Evolutionary conservation across 2,113 vertebrate species (phyloP).

Genomic region (Myrmecophaga tridactyla): DNA sequence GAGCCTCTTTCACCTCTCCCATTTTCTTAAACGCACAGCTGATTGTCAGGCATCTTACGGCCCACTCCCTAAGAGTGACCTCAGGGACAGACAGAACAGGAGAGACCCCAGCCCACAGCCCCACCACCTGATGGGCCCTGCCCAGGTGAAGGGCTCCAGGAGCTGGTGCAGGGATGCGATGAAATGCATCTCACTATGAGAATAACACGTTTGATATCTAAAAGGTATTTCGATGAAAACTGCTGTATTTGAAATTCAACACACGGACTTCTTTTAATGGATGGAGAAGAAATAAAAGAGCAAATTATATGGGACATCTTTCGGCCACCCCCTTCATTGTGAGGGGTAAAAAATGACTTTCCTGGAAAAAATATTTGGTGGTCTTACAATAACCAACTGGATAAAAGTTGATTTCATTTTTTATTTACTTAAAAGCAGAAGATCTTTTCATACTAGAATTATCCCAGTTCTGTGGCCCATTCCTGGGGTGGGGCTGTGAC

Average conservation of each 20-base stretch:
- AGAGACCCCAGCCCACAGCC: neutral
- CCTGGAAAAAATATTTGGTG: neutral
- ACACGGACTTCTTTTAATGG: no score
- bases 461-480: neutral
- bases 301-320: neutral
- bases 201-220: neutral
- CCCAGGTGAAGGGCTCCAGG: no score
- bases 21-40: neutral
- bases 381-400: neutral
- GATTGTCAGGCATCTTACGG: neutral
- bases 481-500: neutral
- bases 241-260: neutral
- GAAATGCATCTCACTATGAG: neutral
- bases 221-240: neutral
- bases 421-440: neutral
- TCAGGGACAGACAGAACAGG: neutral
- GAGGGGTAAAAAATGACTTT: neutral
- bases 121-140: neutral
- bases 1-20: neutral
- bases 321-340: neutral
- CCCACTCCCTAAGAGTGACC: neutral
- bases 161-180: neutral
- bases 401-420: neutral
- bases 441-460: neutral
- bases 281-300: neutral